These are phyloP conservation scores for Papilio elwesi DNA, from an alignment of 2,888 invertebrate species.

Conservation along the genomic window DNA sequence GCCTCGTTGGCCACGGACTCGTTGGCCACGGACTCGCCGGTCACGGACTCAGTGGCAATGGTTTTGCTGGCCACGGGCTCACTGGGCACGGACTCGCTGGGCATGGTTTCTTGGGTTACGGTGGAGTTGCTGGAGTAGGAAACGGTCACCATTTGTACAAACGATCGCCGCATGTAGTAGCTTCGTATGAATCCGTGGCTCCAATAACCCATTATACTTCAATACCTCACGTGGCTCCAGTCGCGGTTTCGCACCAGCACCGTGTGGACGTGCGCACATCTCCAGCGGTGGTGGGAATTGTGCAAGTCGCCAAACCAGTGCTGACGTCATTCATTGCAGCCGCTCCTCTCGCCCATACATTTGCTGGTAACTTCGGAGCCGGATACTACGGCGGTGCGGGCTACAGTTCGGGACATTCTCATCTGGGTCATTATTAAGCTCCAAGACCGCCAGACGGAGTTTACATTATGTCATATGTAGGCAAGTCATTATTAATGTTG, in stretches of 20 bases:
- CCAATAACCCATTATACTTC: conserved; percentile 47
- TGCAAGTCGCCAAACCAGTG: conserved; percentile 58
- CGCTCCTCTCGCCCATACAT: conserved; percentile 55
- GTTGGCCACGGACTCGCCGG: neutral
- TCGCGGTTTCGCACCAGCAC: conserved; percentile 82
- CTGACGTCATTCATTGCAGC: conserved; percentile 58
- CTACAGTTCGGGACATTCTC: conserved; percentile 45
- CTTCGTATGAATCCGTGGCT: conserved; percentile 42
- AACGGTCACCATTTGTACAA: conserved; percentile 65
- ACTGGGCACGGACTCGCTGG: conserved; percentile 33
- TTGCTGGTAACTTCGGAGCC: conserved; percentile 51
- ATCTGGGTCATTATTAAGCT: conserved; percentile 58
- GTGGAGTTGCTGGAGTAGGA: conserved; percentile 23
- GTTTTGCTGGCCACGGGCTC: conserved; percentile 37
- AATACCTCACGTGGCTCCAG: conserved; percentile 61
- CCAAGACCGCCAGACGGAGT: neutral
- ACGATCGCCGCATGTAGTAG: conserved; percentile 65
- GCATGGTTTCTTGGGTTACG: conserved; percentile 42
- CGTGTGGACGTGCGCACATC: conserved; percentile 75
- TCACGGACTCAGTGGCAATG: neutral
- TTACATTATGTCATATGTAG: neutral
- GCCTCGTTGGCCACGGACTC: conserved; percentile 30
- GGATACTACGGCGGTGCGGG: conserved; percentile 51
- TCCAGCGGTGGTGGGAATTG: conserved; percentile 56
- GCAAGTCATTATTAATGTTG: conserved; percentile 3